Percentiles rank a stretch among this genome's conserved stretches.
phyloP scores from a whole-genome alignment of 2,888 invertebrate genomes.

The Leptothorax acervorum region DNA sequence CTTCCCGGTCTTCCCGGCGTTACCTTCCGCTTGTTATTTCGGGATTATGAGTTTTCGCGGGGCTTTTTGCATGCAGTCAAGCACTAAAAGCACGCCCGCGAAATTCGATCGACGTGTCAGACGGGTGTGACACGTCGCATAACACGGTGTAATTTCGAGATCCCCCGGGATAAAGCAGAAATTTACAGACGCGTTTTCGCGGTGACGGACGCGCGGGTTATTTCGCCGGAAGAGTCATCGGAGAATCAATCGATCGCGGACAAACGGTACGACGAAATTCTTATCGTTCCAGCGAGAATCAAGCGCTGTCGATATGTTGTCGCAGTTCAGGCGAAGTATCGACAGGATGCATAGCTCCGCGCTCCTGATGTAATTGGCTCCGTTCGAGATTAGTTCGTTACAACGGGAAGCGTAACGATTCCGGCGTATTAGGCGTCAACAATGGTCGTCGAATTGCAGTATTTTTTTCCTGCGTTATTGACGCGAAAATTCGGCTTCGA shows the following conservation, averaged over 20 bases:
- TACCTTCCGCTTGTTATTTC: slow-evolving; percentile 31
- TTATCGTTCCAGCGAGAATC: slow-evolving; percentile 17
- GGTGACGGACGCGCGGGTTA: slow-evolving; percentile 11
- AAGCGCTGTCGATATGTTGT: slow-evolving; percentile 49
- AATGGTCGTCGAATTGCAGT: background rate
- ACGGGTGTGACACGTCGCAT: background rate
- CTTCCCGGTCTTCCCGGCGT: slow-evolving; percentile 26
- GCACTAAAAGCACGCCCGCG: slow-evolving; percentile 1
- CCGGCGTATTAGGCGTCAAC: slow-evolving; percentile 54
- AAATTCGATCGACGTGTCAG: slow-evolving; percentile 42
- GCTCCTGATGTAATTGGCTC: slow-evolving; percentile 68
- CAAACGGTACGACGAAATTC: slow-evolving; percentile 41
- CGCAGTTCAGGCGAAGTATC: slow-evolving; percentile 65
- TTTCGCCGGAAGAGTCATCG: slow-evolving; percentile 21
- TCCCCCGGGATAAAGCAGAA: background rate
- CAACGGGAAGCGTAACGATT: slow-evolving; percentile 50
- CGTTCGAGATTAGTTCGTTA: slow-evolving; percentile 68
- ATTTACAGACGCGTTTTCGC: background rate
- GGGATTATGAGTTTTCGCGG: slow-evolving; percentile 27
- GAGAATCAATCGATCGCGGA: slow-evolving; percentile 13
- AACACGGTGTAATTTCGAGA: slow-evolving; percentile 1
- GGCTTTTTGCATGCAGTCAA: slow-evolving; percentile 18
- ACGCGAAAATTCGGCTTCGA: background rate
- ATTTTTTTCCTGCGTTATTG: background rate
- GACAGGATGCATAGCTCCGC: slow-evolving; percentile 63